Evolutionary conservation across 2,113 vertebrate genomes (phyloP), one percentile per base, ranked within the genome.

Genomic region (Taurulus bubalis): DNA sequence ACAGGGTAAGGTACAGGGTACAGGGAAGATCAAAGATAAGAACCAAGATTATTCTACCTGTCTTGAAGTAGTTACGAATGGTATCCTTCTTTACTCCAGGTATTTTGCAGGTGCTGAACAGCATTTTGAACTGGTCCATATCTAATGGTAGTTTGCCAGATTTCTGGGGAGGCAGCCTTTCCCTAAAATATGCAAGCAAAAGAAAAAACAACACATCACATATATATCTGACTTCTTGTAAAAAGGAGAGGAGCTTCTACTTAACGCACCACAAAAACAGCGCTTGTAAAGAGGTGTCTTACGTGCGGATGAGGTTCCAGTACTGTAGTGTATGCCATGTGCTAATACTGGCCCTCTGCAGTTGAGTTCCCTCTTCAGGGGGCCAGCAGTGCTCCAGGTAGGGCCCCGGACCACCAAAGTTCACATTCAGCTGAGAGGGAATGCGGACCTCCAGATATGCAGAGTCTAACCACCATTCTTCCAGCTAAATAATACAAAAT

Each of bases 391-490:
- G 96, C 55, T 99, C 98, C 87, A 97, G 75, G 72, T 95, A 96
- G 0, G 96, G 84, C 0, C 84, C 94, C 0, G 97, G 91, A 8
- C 98, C 98, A 0, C 70, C 97, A 1, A 99, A 97, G 84, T 99
- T 99, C 75, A 96, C 95, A 62, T 95, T 91, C 65, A 99, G 94
- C 93, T 98, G 97, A 4, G 97, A 97, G 9, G 98, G 93, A n/a
- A 93, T 88, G 14, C 98, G 98, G 24, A 94, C 79, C 77, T 99
- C 97, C 87, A 99, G 94, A 84, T 99, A 99, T 0, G 96, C 96
- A 18, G 88, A 73, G 42, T 97, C 96, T 82, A 98, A 93, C 98
- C 98, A 99, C 98, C 98, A 99, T 8, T 99, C 96, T 84, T 99
- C 98, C 91, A 99, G 94, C 98, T 99, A 51, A 66, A 22, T 26